Evolutionary conservation across 2,888 invertebrate species (phyloP), one percentile per base, ranked within the genome.

Genomic region (Sericinus montela): DNA sequence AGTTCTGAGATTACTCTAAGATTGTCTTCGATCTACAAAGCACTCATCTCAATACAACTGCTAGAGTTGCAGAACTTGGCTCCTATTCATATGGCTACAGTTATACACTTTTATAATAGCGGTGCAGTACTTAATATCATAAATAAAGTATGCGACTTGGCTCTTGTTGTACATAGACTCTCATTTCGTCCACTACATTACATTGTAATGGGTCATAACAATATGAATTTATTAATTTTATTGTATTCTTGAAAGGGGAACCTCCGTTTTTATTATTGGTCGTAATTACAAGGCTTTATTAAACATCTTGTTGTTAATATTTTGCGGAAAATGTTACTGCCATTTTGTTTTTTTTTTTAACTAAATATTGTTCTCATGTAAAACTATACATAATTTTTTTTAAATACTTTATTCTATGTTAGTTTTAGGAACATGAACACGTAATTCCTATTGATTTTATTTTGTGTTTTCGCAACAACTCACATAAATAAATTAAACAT

Each of bases 111-210:
- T 41, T 36, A 29, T 36, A 36, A 35, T 28, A 25, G 16, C 8
- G 39, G 23, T 29, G 40, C 44, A 39, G 19, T 45, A 45, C 19
- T 43, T 48, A 43, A 34, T 13, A 38, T 34, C 38, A 32, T 43
- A 43, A 44, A 49, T 45, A 39, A 38, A 42, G 25, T 23, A 29
- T 28, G 40, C 35, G 34, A 45, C 32, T 38, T 48, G 45, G 37
- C 48, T 38, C 25, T 5, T 11, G 13, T 32, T 32, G 13, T 40
- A 29, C 38, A 25, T 35, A 48, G 42, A 48, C 29, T 35, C 16
- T 19, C 37, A n/a, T 42, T 43, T 43, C 30, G 15, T 48, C 38
- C 38, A 39, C 19, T 19, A 37, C 19, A 48, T 37, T 37, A 32
- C 37, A 11, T 11, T 38, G 25, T 42, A 34, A 43, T 25, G 25